Conservation (phyloP, 2,797 vertebrate genomes). For the Morelia viridis region DNA sequence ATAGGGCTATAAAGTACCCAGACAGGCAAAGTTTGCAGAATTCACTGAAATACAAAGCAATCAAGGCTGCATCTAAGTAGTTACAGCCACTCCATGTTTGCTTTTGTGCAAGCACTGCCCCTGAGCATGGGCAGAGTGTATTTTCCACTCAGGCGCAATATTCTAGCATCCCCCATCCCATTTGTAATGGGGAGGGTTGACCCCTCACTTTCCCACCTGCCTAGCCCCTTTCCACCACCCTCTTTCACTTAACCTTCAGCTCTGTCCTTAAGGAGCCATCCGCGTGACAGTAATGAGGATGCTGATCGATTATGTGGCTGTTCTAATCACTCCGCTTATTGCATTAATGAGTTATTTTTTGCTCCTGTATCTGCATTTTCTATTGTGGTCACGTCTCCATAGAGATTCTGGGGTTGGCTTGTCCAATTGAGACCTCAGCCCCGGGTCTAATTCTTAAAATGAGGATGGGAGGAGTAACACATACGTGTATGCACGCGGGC, state of each 20-base stretch:
- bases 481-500: too few species aligned
- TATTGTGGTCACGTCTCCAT: conserved; percentile 18
- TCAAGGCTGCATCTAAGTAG: too few species aligned
- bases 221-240: neutral
- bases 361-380: conserved; percentile 11
- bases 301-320: conserved; percentile 12
- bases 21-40: too few species aligned
- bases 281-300: neutral
- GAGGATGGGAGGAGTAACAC: neutral
- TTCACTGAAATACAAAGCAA: too few species aligned
- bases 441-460: neutral
- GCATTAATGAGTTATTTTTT: conserved; percentile 36
- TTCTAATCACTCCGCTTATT: conserved; percentile 35
- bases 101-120: neutral
- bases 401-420: neutral
- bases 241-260: conserved; percentile 25
- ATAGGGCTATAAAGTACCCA: too few species aligned
- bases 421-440: neutral
- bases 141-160: neutral
- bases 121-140: neutral
- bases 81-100: too few species aligned
- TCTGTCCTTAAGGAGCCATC: conserved; percentile 19
- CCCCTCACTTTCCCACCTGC: neutral
- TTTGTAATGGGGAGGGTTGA: neutral
- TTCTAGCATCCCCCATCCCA: neutral